Evolutionary conservation across 2,113 vertebrate genomes (phyloP).

Genomic region (Cardinalis cardinalis): DNA sequence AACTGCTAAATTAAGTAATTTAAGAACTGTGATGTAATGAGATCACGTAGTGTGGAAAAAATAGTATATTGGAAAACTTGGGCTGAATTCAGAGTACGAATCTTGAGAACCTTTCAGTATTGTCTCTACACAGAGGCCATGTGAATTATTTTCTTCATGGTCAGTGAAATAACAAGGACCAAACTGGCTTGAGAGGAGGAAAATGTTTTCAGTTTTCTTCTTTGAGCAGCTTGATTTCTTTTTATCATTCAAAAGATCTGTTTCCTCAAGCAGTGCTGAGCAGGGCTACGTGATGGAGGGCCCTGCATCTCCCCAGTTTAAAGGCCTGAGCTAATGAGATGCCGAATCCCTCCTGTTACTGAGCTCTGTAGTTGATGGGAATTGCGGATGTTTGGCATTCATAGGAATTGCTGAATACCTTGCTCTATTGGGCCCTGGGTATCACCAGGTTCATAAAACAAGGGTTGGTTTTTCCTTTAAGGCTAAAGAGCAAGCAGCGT

Average conservation of each 20-base stretch:
- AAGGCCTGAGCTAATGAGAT: conserved; percentile 43
- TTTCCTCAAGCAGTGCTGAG: not conserved
- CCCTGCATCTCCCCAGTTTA: not conserved
- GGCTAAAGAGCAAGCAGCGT: not conserved
- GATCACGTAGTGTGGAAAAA: not conserved
- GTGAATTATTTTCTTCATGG: not conserved
- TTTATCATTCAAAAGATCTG: not conserved
- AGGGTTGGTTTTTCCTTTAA: not conserved
- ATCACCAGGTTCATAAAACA: not conserved
- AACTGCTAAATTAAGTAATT: not conserved
- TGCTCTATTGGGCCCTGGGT: not conserved
- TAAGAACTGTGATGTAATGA: not conserved
- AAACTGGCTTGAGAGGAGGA: not conserved
- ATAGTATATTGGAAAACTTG: not conserved
- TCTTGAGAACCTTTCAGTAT: not conserved
- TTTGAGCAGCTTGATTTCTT: not conserved
- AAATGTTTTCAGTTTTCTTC: not conserved
- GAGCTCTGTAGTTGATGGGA: not conserved
- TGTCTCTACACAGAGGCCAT: not conserved
- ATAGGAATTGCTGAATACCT: not conserved
- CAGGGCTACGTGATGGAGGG: not conserved
- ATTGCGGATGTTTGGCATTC: not conserved
- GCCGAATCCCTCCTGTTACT: not conserved
- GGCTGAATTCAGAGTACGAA: not conserved
- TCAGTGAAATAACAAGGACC: not conserved